Evolutionary conservation across 2,113 vertebrate genomes (phyloP), one percentile per base, ranked within the genome.

Genomic region (Felis chaus): DNA sequence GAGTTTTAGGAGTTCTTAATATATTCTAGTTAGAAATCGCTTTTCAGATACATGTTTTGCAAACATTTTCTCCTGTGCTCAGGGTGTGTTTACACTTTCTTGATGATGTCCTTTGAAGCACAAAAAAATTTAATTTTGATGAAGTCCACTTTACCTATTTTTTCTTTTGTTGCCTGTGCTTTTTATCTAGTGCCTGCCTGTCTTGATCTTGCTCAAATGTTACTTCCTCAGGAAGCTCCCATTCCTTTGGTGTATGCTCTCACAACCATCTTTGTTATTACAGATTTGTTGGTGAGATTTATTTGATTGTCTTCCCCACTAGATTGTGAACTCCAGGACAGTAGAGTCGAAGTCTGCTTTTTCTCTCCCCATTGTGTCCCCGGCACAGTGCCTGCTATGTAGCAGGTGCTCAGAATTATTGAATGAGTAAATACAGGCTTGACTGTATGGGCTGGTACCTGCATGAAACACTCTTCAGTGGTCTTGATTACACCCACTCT

Each of bases 181-280:
- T 83, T 90, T n/a, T 57, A 61, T 61, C 55, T 84, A 41, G 65
- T 73, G 5, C 45, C 50, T 25, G 55, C 53, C 57, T 9, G 3
- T 69, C 61, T 91, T 91, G 82, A 89, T 23, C 19, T 71, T 78
- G 41, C 8, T 87, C 61, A 93, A 41, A 81, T 93, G 31, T 96
- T 13, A 48, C 57, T 96, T 79, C 39, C 55, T 61, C 53, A 12
- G 16, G 50, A 81, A 69, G n/a, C 69, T 23, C 45, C 9, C 79
- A 61, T 92, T 93, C 39, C 41, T 81, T 79, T 81, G 50, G 53
- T 81, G 57, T 19, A 61, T 36, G 31, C 53, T 80, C 39, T 76
- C 82, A 85, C 66, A 84, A 48, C 23, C 39, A 65, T 69, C 69
- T 88, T 87, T 82, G 53, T n/a, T 53, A 69, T 53, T 82, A 27